phyloP scores from a whole-genome alignment of 2,113 vertebrate genomes.

The Aplodontia rufa region DNA sequence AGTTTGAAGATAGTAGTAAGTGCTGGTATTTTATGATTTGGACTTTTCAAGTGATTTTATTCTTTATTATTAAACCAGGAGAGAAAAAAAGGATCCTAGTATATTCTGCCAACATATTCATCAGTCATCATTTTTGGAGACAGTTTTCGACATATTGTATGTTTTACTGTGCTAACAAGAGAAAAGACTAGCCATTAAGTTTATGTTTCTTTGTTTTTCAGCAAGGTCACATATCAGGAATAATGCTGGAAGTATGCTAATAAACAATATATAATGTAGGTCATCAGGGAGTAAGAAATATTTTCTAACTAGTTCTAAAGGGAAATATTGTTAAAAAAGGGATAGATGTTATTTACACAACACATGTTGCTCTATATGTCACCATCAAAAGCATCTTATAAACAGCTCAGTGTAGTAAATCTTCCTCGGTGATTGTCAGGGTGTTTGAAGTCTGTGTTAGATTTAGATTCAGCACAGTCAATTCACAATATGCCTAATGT shows the following conservation, averaged over 20 bases:
- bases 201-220: constrained; percentile 89
- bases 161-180: constrained; percentile 85
- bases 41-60: constrained; percentile 80
- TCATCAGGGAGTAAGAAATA: constrained; percentile 89
- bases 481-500: constrained; percentile 69
- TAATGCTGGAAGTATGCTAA: constrained; percentile 86
- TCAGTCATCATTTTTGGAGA: constrained; percentile 86
- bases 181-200: constrained; percentile 87
- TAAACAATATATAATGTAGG: constrained; percentile 88
- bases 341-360: constrained; percentile 84
- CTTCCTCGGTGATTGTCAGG: constrained; percentile 76
- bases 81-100: constrained; percentile 33
- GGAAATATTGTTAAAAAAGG: constrained; percentile 83
- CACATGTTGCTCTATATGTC: constrained; percentile 83
- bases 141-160: constrained; percentile 80
- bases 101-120: constrained; percentile 75
- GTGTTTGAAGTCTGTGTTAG: constrained; percentile 77
- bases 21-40: constrained; percentile 77
- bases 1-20: constrained; percentile 80
- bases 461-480: constrained; percentile 71
- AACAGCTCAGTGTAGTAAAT: constrained; percentile 84
- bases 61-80: constrained; percentile 79
- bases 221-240: constrained; percentile 87
- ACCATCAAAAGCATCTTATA: constrained; percentile 84
- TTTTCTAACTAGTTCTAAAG: constrained; percentile 91